phyloP scores from a whole-genome alignment of 2,888 invertebrate species.

The Kryphioiulus occultus region DNA sequence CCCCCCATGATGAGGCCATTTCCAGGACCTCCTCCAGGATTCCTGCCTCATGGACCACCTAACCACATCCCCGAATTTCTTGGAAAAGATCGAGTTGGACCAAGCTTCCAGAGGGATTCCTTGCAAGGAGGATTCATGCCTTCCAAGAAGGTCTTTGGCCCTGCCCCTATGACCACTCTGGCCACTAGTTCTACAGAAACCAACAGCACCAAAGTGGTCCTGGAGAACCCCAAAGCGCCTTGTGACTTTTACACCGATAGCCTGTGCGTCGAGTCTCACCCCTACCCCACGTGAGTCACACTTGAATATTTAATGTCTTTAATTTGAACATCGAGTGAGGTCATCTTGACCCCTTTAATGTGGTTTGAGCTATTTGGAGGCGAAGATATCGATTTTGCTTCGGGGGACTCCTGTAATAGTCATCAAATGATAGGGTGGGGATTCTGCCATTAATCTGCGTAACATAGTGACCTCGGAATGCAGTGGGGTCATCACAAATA shows the following conservation, averaged over 20 bases:
- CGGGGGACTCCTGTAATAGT: neutral
- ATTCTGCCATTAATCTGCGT: neutral
- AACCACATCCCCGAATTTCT: neutral
- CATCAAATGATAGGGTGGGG: neutral
- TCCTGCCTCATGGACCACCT: neutral
- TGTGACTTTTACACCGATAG: constrained; percentile 58
- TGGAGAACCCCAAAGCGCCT: constrained; percentile 45
- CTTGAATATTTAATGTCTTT: neutral
- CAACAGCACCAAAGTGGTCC: constrained; percentile 35
- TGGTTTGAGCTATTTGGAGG: neutral
- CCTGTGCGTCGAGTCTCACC: constrained; percentile 74
- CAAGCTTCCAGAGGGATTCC: neutral
- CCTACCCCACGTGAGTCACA: constrained; percentile 78
- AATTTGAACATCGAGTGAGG: neutral
- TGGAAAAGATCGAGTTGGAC: constrained; percentile 37
- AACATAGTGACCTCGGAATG: neutral
- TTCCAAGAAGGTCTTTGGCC: constrained; percentile 26
- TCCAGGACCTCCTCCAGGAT: neutral
- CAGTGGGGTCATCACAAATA: neutral
- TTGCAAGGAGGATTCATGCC: constrained; percentile 48
- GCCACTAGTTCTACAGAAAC: neutral
- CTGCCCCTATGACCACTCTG: neutral
- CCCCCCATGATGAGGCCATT: constrained; percentile 38
- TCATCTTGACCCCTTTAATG: neutral
- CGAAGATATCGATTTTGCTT: neutral